Percentiles rank a stretch among this genome's conserved stretches.
phyloP scores from a whole-genome alignment of 2,888 invertebrate species.

The Ophraella communa region DNA sequence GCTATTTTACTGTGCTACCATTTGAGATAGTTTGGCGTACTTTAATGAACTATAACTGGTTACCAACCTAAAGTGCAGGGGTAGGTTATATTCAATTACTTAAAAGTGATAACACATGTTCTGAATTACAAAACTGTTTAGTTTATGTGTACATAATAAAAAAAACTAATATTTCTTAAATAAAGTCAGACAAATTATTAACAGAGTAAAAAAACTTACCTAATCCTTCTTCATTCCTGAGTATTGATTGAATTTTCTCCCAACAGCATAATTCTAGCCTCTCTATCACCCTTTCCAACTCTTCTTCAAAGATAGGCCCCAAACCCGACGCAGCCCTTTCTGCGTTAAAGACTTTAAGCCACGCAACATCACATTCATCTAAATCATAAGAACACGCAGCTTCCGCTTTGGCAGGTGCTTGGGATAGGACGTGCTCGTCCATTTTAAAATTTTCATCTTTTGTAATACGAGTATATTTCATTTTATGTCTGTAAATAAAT shows the following conservation, averaged over 20 bases:
- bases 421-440: slow-evolving; percentile 85
- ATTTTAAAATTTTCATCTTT: slow-evolving; percentile 86
- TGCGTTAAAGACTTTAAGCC: slow-evolving; percentile 88
- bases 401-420: slow-evolving; percentile 86
- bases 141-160: too few species aligned
- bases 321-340: slow-evolving; percentile 82
- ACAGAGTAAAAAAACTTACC: slow-evolving; percentile 60
- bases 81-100: too few species aligned
- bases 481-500: slow-evolving; percentile 74
- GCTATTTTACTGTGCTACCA: too few species aligned
- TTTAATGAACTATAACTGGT: too few species aligned
- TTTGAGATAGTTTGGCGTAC: too few species aligned
- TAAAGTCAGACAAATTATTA: too few species aligned
- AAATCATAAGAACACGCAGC: slow-evolving; percentile 94
- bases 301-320: slow-evolving; percentile 79
- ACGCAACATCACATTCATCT: slow-evolving; percentile 90
- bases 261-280: slow-evolving; percentile 92
- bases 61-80: too few species aligned
- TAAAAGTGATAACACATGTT: too few species aligned
- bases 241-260: slow-evolving; percentile 90
- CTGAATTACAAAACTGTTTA: too few species aligned
- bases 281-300: slow-evolving; percentile 90
- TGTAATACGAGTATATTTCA: slow-evolving; percentile 88
- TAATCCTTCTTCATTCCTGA: slow-evolving; percentile 89
- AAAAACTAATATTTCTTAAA: too few species aligned